Conservation (phyloP, 2,888 invertebrate species). For the Gandaritis pyraliata region DNA sequence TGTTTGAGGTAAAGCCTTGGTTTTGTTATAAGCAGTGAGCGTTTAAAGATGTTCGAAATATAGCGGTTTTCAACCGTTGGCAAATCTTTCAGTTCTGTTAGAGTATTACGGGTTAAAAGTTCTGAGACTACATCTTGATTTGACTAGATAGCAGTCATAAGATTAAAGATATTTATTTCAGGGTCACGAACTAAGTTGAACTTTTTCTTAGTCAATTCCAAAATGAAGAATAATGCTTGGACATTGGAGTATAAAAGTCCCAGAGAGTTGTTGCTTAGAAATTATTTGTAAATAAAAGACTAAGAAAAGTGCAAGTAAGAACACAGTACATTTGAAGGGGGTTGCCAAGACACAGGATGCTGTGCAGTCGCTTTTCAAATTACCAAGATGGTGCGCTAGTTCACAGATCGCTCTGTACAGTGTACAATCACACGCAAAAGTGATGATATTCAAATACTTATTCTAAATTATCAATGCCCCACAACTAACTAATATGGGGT, state of each 20-base stretch:
- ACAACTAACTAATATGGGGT: too few species aligned
- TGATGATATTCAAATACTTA: too few species aligned
- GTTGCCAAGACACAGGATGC: constrained; percentile 30
- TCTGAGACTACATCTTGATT: too few species aligned
- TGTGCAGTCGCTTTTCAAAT: constrained; percentile 62
- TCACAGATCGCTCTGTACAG: constrained; percentile 60
- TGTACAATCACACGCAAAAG: constrained; percentile 51
- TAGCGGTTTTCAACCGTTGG: not conserved
- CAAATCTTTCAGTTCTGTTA: too few species aligned
- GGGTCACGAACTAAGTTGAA: too few species aligned
- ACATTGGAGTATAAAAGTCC: too few species aligned
- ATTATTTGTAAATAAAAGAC: constrained; percentile 11
- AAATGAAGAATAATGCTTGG: too few species aligned
- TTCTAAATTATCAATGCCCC: too few species aligned
- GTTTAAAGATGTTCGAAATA: not conserved
- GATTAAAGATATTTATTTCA: too few species aligned
- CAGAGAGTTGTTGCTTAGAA: not conserved
- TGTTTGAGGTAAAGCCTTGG: constrained; percentile 27
- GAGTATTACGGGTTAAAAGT: too few species aligned
- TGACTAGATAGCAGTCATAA: too few species aligned
- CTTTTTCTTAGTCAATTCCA: too few species aligned
- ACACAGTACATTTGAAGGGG: constrained; percentile 27
- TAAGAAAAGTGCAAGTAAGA: constrained; percentile 50
- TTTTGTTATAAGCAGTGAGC: not conserved
- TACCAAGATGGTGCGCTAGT: constrained; percentile 66